Base-by-base conservation (phyloP, 2,888 invertebrate species). In the Pelosia muscerda region DNA sequence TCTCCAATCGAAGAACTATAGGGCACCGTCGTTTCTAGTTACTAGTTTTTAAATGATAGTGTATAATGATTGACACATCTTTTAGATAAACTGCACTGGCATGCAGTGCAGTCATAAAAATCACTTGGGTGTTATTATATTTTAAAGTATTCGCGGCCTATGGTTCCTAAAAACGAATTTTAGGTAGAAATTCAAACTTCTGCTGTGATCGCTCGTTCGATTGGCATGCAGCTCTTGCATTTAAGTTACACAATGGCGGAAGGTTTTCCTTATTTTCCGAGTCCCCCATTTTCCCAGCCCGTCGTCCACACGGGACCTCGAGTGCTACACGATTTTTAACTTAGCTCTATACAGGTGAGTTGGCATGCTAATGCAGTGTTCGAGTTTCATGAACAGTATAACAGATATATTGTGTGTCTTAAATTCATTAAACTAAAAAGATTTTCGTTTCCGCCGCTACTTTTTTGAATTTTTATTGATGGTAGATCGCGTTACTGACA, bases 271-370 rank as follows among this genome's bases (percentile, higher is more conserved):
- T 88, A 89, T 90, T 88, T 90, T 86, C 81, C 75, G 77, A 83
- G 82, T 76, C 74, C 83, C 81, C 84, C 78, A 86, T 88, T 89
- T 88, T 86, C 84, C 81, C 74, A 77, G 72, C 71, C 86, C 75
- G 75, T 77, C 87, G 86, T 86, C 85, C 91, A 82, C 86, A 84
- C 80, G 88, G 88, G 87, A 90, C 83, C 81, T 9, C 74, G 84
- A 84, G 84, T 78, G 86, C 86, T 89, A 93, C 93, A 93, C 84
- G 93, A 89, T 89, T 93, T 93, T 93, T 91, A 91, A 94, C 93
- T 94, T 93, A 93, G 82, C 86, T 77, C 81, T 81, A 78, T 81
- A 83, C 88, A 91, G 90, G 90, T 91, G 85, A 85, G 82, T 75
- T 77, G 80, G 81, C 80, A 84, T 86, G 89, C 87, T 90, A 90